Base-by-base conservation (phyloP, 2,888 invertebrate species). In the Phyto melanocephala region DNA sequence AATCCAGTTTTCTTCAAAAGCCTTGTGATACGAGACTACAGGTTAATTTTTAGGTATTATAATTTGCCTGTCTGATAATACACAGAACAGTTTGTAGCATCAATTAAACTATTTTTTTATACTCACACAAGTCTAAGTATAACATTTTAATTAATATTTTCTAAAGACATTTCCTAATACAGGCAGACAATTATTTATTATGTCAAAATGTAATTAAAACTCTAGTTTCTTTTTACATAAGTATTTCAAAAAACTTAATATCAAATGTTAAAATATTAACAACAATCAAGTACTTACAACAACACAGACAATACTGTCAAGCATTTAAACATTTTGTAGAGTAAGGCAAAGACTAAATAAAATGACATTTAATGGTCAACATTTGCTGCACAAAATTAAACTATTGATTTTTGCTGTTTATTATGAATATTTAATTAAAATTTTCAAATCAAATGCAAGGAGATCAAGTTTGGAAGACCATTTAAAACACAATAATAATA, bases 191-290 rank as follows among this genome's bases (percentile, higher is more conserved):
- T 28, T n/a, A n/a, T 15, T 54, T 17, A 28, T 17, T 45, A 2
- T 52, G 28, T 72, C 33, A 62, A 60, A 13, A 28, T n/a, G 50
- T 60, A 76, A 60, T 67, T 68, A 50, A 76, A 60, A 15, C 52
- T 10, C 20, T 65, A 35, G 65, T 45, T 63, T 45, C n/a, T n/a
- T 40, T 7, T 50, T 50, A 50, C 2, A 50, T 13, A 7, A n/a
- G n/a, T n/a, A n/a, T n/a, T n/a, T n/a, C 2, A 60, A 52, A 15
- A 54, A 11, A 67, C 54, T 52, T 54, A 40, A 67, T 54, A 24
- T 67, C n/a, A 22, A 7, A 2, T 67, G 33, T 45, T 15, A n/a
- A 24, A 2, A 22, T 24, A 1, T 24, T 24, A 40, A 42, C 13
- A 33, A 42, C 15, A 8, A n/a, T 24, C 22, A 22, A 8, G 7